Conservation (phyloP, 1,140 invertebrate genomes). For the Pomacea maculata region DNA sequence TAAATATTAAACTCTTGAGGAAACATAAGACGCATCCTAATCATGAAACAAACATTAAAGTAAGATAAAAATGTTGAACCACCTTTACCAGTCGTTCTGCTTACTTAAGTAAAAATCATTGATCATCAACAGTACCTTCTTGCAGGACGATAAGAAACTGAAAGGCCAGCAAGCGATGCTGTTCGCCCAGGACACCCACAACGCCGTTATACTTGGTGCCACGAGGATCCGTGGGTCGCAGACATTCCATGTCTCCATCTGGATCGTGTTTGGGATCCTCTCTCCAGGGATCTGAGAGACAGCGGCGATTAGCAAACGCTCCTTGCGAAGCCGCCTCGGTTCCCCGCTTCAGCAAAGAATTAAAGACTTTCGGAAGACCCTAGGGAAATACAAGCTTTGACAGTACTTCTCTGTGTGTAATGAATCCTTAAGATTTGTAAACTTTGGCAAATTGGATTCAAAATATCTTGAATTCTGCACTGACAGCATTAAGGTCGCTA, state of each 20-base stretch:
- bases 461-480: too few species aligned
- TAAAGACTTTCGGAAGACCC: background rate
- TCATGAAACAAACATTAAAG: too few species aligned
- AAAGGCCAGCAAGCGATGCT: conserved; percentile 18
- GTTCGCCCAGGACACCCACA: background rate
- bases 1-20: too few species aligned
- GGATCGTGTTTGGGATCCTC: conserved; percentile 12
- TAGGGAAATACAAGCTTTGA: background rate
- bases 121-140: background rate
- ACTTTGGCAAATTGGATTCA: too few species aligned
- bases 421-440: too few species aligned
- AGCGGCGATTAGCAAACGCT: background rate
- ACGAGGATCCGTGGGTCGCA: background rate
- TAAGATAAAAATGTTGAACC: too few species aligned
- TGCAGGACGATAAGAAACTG: conserved; percentile 9
- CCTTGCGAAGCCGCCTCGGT: background rate
- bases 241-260: background rate
- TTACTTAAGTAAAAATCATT: too few species aligned
- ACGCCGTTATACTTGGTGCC: too few species aligned
- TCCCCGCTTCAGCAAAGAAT: background rate
- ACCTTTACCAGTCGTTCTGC: too few species aligned
- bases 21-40: too few species aligned
- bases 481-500: too few species aligned
- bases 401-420: too few species aligned
- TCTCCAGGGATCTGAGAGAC: conserved; percentile 12